phyloP scores from a whole-genome alignment of 1,140 invertebrate species.

The Goniozus legneri region DNA sequence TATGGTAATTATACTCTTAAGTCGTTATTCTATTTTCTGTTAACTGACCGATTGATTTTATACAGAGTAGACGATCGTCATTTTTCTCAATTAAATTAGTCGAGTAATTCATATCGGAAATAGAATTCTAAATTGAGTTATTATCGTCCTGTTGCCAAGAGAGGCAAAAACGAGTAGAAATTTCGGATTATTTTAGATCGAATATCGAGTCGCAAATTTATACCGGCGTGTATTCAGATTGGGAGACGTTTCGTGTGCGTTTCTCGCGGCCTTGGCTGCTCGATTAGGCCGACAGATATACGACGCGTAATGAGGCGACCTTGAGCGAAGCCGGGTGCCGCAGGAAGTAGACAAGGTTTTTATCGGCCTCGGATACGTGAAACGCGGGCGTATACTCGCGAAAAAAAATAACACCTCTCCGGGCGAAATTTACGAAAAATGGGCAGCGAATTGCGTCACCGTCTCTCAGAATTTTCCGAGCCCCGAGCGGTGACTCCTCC shows the following conservation, averaged over 20 bases:
- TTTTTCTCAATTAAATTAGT: too few relatives aligned
- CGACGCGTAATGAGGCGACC: slow-evolving; percentile 44
- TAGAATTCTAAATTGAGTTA: too few relatives aligned
- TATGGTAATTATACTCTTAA: too few relatives aligned
- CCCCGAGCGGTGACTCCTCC: too few relatives aligned
- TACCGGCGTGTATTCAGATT: background rate
- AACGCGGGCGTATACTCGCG: background rate
- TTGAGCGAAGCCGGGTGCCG: slow-evolving; percentile 47
- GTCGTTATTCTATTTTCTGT: too few relatives aligned
- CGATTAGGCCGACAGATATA: slow-evolving; percentile 38
- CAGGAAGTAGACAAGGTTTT: slow-evolving; percentile 55
- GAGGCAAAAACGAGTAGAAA: too few relatives aligned
- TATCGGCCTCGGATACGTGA: slow-evolving; percentile 26
- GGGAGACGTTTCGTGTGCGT: slow-evolving; percentile 2
- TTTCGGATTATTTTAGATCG: too few relatives aligned
- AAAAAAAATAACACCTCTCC: background rate
- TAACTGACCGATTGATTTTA: too few relatives aligned
- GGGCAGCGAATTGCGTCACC: slow-evolving; percentile 22
- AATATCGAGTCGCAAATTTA: background rate
- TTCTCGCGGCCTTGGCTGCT: slow-evolving; percentile 31
- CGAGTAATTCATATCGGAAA: too few relatives aligned
- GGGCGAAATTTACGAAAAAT: background rate
- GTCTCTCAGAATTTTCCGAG: too few relatives aligned
- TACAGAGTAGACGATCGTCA: too few relatives aligned
- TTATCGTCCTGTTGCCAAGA: too few relatives aligned